Base-by-base conservation (phyloP, 2,888 invertebrate genomes). In the Platycheirus albimanus region DNA sequence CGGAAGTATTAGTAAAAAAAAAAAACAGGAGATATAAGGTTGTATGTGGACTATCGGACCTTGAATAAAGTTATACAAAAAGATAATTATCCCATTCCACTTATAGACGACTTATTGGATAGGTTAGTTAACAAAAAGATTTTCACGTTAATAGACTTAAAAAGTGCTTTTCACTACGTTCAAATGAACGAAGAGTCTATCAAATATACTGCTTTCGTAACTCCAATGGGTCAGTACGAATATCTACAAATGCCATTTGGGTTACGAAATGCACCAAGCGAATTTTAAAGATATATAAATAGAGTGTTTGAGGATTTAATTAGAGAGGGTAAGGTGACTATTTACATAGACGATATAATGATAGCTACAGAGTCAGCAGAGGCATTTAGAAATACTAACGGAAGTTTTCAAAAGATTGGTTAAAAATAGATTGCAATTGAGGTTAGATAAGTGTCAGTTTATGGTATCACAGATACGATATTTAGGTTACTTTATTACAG, bases 311-410 rank as follows among this genome's bases (percentile, higher is more conserved):
- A 49, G 6, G 64, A 83, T 20, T 72, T 81, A 11, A 52, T 86
- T 33, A 15, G 54, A 19, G 58, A 56, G 10, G 77, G 81, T 10
- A 76, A 78, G 36, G 56, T 86, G 11, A 36, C 47, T 6, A 84
- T 86, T 30, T 86, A 87, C 71, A 81, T 87, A 56, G 87, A 87
- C 47, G 87, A 87, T 70, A 75, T 87, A 15, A 43, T 87, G 63
- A 76, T 86, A 15, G 74, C 81, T 8, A 84, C 83, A 10, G 66
- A 72, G 30, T 69, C 80, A 56, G 63, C n/a, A 4, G 52, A 52
- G 30, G 43, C 56, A 56, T 56, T 24, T 43, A 28, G 36, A 43
- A 3, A 43, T 58, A 43, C 1, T 56, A n/a, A 41, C 13, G 7
- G 56, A 56, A 56, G 56, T 41, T 41, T 56, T 56, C 1, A 8